Conservation (phyloP, 2,113 vertebrate genomes). For the Microcebus tavaratra region DNA sequence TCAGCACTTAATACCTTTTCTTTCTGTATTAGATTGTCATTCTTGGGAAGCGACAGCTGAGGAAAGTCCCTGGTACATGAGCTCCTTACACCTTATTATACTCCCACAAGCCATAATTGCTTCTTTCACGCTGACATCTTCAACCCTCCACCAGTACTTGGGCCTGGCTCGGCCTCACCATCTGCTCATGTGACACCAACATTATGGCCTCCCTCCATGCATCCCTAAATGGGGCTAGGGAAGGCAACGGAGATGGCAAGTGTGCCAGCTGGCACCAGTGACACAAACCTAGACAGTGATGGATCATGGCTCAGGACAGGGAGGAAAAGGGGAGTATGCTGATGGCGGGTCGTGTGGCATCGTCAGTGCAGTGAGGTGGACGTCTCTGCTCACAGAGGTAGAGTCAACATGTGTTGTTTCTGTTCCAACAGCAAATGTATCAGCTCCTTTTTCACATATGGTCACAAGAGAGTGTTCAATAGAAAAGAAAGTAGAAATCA, state of each 20-base stretch:
- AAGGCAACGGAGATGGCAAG: not conserved
- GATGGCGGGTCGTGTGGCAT: not conserved
- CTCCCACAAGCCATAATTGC: not conserved
- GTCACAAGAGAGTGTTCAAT: not conserved
- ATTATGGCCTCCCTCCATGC: constrained; percentile 63
- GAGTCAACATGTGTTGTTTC: not conserved
- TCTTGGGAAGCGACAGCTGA: not conserved
- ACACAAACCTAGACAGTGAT: constrained; percentile 39
- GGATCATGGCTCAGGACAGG: not conserved
- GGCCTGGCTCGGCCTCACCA: constrained; percentile 34
- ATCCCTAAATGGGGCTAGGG: constrained; percentile 37
- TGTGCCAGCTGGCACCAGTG: constrained; percentile 61
- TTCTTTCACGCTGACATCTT: not conserved
- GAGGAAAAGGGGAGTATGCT: not conserved
- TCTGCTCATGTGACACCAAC: constrained; percentile 69
- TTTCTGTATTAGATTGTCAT: not conserved
- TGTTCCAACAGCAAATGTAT: not conserved
- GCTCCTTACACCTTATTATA: not conserved
- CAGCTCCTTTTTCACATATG: not conserved
- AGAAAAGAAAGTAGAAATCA: not conserved
- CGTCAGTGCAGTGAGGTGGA: not conserved
- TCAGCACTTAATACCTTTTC: not conserved
- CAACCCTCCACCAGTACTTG: constrained; percentile 3
- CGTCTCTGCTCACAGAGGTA: not conserved
- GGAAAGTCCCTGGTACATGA: not conserved